Conservation (phyloP, 1,140 invertebrate species). For the Amyelois transitella region DNA sequence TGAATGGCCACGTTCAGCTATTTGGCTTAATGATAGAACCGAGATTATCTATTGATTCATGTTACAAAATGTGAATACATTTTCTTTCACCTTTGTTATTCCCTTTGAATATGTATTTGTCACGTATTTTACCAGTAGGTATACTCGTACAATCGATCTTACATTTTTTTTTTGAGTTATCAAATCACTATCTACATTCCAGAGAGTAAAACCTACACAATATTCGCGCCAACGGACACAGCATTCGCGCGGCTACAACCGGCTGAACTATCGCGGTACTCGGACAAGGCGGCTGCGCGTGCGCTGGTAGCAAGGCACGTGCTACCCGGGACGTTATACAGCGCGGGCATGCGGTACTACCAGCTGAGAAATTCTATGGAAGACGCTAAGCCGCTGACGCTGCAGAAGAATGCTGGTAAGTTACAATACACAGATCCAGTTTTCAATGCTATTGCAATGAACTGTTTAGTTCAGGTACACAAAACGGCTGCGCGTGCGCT, state of each 20-base stretch:
- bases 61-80: too few relatives aligned
- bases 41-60: too few relatives aligned
- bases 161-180: slow-evolving; percentile 5
- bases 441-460: too few relatives aligned
- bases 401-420: slow-evolving; percentile 86
- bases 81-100: too few relatives aligned
- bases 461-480: too few relatives aligned
- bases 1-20: too few relatives aligned
- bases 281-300: slow-evolving; percentile 79
- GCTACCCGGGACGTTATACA: slow-evolving; percentile 84
- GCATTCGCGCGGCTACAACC: slow-evolving; percentile 82
- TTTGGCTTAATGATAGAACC: too few relatives aligned
- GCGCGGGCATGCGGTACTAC: slow-evolving; percentile 89
- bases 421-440: slow-evolving; percentile 14
- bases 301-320: slow-evolving; percentile 87
- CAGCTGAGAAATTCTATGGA: slow-evolving; percentile 85
- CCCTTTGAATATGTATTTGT: too few relatives aligned
- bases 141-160: too few relatives aligned
- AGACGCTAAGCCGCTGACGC: slow-evolving; percentile 78
- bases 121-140: too few relatives aligned
- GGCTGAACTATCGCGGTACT: slow-evolving; percentile 76
- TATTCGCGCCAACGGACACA: slow-evolving; percentile 89
- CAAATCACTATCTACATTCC: slow-evolving; percentile 14
- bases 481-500: slow-evolving; percentile 82
- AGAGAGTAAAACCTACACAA: slow-evolving; percentile 87